Base-by-base conservation (phyloP, 37 sponge, comb jelly and placozoan species). In the Sycon ciliatum region DNA sequence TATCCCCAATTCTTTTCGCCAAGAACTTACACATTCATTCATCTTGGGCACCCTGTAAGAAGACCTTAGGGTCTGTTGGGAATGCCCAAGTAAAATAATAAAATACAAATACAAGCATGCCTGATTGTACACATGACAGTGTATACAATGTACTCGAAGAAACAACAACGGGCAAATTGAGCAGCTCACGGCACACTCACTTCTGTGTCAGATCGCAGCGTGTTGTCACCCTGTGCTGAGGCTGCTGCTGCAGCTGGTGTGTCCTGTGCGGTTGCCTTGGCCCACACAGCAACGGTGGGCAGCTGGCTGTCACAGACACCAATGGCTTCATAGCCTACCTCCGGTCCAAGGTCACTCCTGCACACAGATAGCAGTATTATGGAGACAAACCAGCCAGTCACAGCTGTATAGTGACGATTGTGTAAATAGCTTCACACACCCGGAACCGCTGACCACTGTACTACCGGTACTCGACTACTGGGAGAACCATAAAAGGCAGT, bases 281-380 rank as follows among this genome's bases (percentile, higher is more conserved):
- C 86, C 85, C 85, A 95, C 3, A 95, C 66, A 28, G 89, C 86
- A 11, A 84, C 79, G 16, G 92, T 90, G 32, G 88, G 86, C n/a
- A 95, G 82, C 11, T 68, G 69, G 4, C 73, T 65, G 68, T 95
- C 89, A 34, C 87, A 40, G 6, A 87, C 42, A 11, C 96, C 96
- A 39, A 88, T 75, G 20, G 91, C 96, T 60, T 95, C 96, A 78
- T 87, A 95, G 9, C 86, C 96, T 4, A 95, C 83, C 35, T 95
- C 82, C 6, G 86, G 83, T 0, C 96, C 96, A 28, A 95, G 54
- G 39, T 91, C 91, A 79, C 94, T 83, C 90, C 86, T 85, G 56
- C n/a, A 29, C 0, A 22, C 5, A 34, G 1, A n/a, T n/a, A n/a
- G n/a, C 23, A 77, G 0, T 58, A 2, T 77, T 26, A 52, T 29